Conservation (phyloP, 2,797 vertebrate species). For the Moxostoma hubbsi region DNA sequence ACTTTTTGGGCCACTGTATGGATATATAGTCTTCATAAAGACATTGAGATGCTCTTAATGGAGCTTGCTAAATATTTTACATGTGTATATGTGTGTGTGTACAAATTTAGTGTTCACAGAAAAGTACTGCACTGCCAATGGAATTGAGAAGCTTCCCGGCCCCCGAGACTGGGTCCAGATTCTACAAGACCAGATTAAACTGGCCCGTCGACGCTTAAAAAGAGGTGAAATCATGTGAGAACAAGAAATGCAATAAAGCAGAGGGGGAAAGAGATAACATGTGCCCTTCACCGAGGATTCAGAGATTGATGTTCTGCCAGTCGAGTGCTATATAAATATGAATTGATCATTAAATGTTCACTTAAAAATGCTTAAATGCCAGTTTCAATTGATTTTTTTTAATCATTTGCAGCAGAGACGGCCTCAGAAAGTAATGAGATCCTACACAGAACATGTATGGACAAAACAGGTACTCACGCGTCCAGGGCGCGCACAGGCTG, state of each 20-base stretch:
- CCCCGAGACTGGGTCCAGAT: slow-evolving; percentile 98
- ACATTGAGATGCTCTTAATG: neutral
- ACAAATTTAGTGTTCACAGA: slow-evolving; percentile 91
- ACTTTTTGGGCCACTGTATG: neutral
- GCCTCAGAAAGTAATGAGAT: slow-evolving; percentile 51
- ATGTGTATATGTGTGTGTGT: slow-evolving; percentile 66
- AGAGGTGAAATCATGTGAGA: slow-evolving; percentile 74
- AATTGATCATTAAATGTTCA: neutral
- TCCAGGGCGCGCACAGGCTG: neutral
- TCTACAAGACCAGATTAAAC: slow-evolving; percentile 98
- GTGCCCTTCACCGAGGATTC: neutral
- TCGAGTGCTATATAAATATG: neutral
- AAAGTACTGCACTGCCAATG: slow-evolving; percentile 95
- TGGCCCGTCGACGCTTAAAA: slow-evolving; percentile 95
- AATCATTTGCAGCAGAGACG: slow-evolving; percentile 52
- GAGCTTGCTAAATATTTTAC: neutral
- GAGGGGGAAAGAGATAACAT: neutral
- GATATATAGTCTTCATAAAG: neutral
- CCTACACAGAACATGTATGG: slow-evolving; percentile 19
- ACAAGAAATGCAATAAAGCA: neutral
- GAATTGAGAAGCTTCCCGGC: slow-evolving; percentile 95
- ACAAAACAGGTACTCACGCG: slow-evolving; percentile 53
- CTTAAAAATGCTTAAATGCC: neutral
- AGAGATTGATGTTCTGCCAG: neutral
- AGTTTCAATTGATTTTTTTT: neutral